These are phyloP conservation scores for Pseudomyrmex pallidus DNA, from an alignment of 1,140 invertebrate species.

Conservation along the genomic window DNA sequence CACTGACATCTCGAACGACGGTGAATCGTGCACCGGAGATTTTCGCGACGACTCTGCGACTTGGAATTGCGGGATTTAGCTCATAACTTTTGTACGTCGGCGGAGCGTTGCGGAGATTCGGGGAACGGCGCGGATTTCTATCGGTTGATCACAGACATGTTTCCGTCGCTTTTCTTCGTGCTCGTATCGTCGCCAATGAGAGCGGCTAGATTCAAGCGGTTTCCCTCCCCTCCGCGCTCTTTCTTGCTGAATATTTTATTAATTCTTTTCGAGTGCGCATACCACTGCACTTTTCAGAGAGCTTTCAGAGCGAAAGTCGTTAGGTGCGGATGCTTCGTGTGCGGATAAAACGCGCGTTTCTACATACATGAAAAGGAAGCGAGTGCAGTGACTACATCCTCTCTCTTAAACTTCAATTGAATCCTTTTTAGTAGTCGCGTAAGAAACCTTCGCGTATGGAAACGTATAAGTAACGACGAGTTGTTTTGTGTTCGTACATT, in stretches of 20 bases:
- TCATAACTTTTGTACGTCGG: constrained; percentile 22
- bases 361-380: neutral
- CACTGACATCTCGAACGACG: neutral
- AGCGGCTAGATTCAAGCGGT: constrained; percentile 20
- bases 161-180: neutral
- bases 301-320: constrained; percentile 24
- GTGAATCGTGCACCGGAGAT: neutral
- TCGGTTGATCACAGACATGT: constrained; percentile 11
- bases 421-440: neutral
- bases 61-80: constrained; percentile 12
- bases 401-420: neutral
- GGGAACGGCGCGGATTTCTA: neutral
- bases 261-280: constrained; percentile 5
- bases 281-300: constrained; percentile 23
- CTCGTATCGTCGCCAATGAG: neutral
- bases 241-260: constrained; percentile 48
- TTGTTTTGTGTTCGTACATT: neutral
- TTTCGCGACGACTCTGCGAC: constrained; percentile 37
- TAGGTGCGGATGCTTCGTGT: neutral
- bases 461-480: neutral
- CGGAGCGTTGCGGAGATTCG: neutral
- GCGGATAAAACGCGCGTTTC: constrained; percentile 7
- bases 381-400: neutral
- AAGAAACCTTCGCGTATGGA: neutral
- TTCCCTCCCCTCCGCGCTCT: neutral